Evolutionary conservation across 2,888 invertebrate species (phyloP), one percentile per base, ranked within the genome.

Genomic region (Dicyrtoma fusca): DNA sequence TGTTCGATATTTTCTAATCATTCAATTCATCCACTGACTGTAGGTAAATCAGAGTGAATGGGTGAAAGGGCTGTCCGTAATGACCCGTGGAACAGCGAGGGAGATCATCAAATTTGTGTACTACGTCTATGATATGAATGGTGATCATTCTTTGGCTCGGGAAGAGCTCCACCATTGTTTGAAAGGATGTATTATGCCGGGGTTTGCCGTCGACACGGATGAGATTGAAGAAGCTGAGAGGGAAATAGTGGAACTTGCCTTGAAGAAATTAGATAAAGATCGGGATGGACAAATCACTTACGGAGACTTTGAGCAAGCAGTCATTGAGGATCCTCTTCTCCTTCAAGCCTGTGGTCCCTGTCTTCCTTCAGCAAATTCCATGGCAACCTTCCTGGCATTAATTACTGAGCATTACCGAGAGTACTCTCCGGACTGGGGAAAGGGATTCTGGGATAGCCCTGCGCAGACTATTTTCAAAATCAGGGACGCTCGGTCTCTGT

Each of bases 141-240:
- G 77, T 0, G 78, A 78, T 69, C 63, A 74, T 1, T 77, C 77
- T 1, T 53, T 79, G 53, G 77, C 78, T 14, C 69, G 79, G 3
- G 79, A 79, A 49, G 79, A 79, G 64, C 62, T 79, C 8, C 57
- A 69, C 17, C 78, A 78, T 69, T 79, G 78, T 69, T 69, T 80
- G 19, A 77, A 74, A 53, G 78, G 78, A 5, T 78, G 76, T 53
- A 75, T 79, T 17, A 69, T 76, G 44, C 68, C 74, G 13, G 78
- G 78, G 14, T 78, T 75, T 45, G 77, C 76, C 25, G 69, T 78
- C 25, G 78, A 80, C 19, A 5, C 69, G 0, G 80, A 78, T 44
- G 80, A 80, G 34, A 47, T 77, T 14, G 80, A 80, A 6, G 80
- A 80, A 49, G 75, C 75, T n/a, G 80, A 78, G 66, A 71, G 73